Conservation (phyloP, 2,888 invertebrate species). For the Callyntrura guangdongensis region DNA sequence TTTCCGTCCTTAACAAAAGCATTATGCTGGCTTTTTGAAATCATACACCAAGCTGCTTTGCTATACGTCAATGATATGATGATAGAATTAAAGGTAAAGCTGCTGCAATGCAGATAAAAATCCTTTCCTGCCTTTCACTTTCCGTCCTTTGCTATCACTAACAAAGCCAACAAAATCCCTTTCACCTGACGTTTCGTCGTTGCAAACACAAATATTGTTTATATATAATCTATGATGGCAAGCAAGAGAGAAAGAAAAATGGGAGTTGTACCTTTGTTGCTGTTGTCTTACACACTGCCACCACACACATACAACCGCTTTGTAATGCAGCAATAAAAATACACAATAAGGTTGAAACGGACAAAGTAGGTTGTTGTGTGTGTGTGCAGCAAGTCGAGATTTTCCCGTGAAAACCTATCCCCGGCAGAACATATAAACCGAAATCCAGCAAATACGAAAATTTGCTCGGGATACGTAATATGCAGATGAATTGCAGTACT, state of each 20-base stretch:
- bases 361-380: too few species aligned
- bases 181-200: not conserved
- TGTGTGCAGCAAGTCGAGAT: too few species aligned
- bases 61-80: not conserved
- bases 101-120: slow-evolving; percentile 54
- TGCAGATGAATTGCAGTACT: too few species aligned
- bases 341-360: too few species aligned
- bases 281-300: not conserved
- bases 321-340: too few species aligned
- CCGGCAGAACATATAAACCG: too few species aligned
- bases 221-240: not conserved
- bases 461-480: too few species aligned
- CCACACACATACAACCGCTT: too few species aligned
- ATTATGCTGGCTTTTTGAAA: not conserved
- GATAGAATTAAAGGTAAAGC: not conserved
- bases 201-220: not conserved
- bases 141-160: not conserved
- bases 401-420: too few species aligned
- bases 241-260: not conserved
- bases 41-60: not conserved
- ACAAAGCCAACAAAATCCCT: not conserved
- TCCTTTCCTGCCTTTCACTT: not conserved
- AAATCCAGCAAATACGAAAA: too few species aligned
- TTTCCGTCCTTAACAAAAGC: not conserved
- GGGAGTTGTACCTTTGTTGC: not conserved